Evolutionary conservation across 1,140 invertebrate species (phyloP).

Genomic region (Ditylenchus dipsaci): DNA sequence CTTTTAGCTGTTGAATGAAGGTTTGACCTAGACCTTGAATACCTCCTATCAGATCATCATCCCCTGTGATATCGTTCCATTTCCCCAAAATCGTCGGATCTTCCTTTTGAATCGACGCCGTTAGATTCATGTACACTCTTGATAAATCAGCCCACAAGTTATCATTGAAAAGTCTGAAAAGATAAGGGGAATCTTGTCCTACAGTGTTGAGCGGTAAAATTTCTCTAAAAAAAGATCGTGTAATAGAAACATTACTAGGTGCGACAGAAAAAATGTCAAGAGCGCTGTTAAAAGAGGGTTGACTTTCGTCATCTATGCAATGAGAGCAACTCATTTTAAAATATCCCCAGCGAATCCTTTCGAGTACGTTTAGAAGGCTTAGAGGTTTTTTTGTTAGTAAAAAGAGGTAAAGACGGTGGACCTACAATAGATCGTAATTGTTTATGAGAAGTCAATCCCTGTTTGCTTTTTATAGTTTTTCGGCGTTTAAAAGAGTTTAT

Average conservation of each 20-base stretch:
- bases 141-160: constrained; percentile 30
- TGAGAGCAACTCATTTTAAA: constrained; percentile 13
- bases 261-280: constrained; percentile 30
- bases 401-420: no score
- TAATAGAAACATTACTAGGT: constrained; percentile 28
- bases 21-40: constrained; percentile 30
- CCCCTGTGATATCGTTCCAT: no score
- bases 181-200: constrained; percentile 24
- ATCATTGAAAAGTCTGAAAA: constrained; percentile 19
- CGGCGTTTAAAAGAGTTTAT: no score
- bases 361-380: no score
- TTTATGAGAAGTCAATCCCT: not conserved
- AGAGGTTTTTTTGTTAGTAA: no score
- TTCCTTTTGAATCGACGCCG: constrained; percentile 19
- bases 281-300: constrained; percentile 16
- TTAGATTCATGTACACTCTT: constrained; percentile 18
- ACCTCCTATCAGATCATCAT: no score
- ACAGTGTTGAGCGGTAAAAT: constrained; percentile 22
- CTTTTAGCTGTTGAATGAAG: constrained; percentile 32
- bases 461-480: constrained; percentile 1
- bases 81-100: no score
- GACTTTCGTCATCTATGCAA: constrained; percentile 20
- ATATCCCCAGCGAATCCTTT: constrained; percentile 3
- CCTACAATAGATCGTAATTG: no score
- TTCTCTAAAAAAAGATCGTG: constrained; percentile 24